Conservation (phyloP, 2,797 vertebrate genomes). For the Ptychadena robeensis region DNA sequence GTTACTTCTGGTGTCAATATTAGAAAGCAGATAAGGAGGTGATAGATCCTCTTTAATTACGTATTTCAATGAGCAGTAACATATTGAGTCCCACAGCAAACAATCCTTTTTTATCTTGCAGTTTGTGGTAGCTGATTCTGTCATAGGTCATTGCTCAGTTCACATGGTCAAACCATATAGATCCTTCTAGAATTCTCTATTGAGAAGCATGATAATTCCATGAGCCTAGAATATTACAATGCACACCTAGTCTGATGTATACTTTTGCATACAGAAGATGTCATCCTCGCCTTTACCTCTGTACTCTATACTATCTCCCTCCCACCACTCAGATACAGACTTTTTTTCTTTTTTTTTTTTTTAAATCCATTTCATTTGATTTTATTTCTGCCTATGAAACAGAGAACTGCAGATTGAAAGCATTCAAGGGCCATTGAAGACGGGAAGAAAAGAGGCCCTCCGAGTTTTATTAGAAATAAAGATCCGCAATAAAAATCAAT, state of each 20-base stretch:
- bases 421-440: slow-evolving; percentile 99
- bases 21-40: too few relatives aligned
- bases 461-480: slow-evolving; percentile 99
- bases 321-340: slow-evolving; percentile 26
- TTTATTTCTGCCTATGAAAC: slow-evolving; percentile 99
- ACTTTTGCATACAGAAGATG: slow-evolving; percentile 34
- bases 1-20: too few relatives aligned
- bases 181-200: not conserved
- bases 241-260: slow-evolving; percentile 35
- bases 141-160: not conserved
- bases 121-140: not conserved
- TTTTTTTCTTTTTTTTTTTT: slow-evolving; percentile 48
- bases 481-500: slow-evolving; percentile 99
- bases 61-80: too few relatives aligned
- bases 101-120: too few relatives aligned
- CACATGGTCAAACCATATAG: not conserved
- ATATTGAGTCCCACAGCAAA: too few relatives aligned
- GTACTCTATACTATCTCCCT: slow-evolving; percentile 29
- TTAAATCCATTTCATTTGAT: slow-evolving; percentile 68
- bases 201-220: slow-evolving; percentile 14
- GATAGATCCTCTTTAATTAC: too few relatives aligned
- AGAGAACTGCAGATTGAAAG: slow-evolving; percentile 98
- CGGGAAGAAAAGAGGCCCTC: slow-evolving; percentile 99
- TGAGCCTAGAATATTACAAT: slow-evolving; percentile 16
- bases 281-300: slow-evolving; percentile 30